A percentile compares a stretch with the other conserved stretches of the same genome.
These are phyloP conservation scores for Pseudanteris insignis DNA, from an alignment of 2,888 invertebrate species.

Conservation along the genomic window DNA sequence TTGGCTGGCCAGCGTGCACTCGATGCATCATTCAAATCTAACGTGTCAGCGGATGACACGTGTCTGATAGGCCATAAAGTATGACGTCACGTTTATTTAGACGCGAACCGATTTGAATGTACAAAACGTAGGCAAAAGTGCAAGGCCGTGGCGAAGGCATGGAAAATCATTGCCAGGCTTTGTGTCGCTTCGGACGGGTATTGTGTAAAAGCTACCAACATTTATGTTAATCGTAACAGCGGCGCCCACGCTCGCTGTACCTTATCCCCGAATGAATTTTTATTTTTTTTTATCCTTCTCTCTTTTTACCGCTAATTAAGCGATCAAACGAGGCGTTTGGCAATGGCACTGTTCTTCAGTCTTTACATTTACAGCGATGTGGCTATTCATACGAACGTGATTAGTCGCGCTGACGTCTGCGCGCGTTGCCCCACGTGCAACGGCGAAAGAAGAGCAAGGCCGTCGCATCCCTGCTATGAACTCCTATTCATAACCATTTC, in stretches of 20 bases:
- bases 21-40: slow-evolving; percentile 22
- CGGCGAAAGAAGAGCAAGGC: no score
- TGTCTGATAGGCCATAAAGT: slow-evolving; percentile 10
- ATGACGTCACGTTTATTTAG: slow-evolving; percentile 26
- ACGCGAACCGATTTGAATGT: slow-evolving; percentile 7
- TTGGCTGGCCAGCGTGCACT: no score
- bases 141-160: slow-evolving; percentile 33
- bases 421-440: no score
- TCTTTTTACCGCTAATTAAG: no score
- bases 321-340: no score
- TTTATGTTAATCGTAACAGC: slow-evolving; percentile 36
- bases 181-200: slow-evolving; percentile 12
- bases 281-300: no score
- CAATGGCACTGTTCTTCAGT: no score
- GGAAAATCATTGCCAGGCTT: slow-evolving; percentile 18
- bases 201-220: slow-evolving; percentile 29
- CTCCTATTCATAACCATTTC: no score
- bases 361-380: no score
- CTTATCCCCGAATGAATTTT: slow-evolving; percentile 18
- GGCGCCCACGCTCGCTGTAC: slow-evolving; percentile 16
- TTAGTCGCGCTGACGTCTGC: no score
- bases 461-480: no score
- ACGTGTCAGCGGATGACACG: slow-evolving; percentile 18
- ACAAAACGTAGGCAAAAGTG: slow-evolving; percentile 19
- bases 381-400: no score